A percentile compares a stretch with the other conserved stretches of the same genome.
phyloP scores from a whole-genome alignment of 2,888 invertebrate genomes.

The Sericinus montela region DNA sequence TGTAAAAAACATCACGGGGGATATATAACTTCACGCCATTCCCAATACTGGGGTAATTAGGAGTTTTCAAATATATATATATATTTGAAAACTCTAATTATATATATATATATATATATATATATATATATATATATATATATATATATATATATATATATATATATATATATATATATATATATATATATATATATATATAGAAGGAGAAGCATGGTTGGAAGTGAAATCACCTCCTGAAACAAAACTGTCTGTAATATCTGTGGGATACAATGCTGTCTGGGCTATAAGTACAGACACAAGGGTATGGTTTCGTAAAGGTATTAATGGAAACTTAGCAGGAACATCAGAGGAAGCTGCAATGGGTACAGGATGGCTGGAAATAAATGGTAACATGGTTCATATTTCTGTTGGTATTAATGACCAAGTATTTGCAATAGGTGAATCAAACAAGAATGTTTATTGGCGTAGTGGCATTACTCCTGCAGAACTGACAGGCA shows the following conservation, averaged over 20 bases:
- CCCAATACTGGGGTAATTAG: no score
- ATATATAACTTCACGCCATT: no score
- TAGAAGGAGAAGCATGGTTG: constrained; percentile 88
- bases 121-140: no score
- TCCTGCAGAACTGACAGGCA: constrained; percentile 88
- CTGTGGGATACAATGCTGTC: constrained; percentile 88
- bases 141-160: no score
- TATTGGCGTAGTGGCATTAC: constrained; percentile 90
- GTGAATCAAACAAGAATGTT: constrained; percentile 88
- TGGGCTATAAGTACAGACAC: constrained; percentile 92
- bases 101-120: no score
- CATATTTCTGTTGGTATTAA: constrained; percentile 91
- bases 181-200: no score
- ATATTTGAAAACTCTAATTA: no score
- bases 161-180: no score
- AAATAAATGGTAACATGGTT: constrained; percentile 92
- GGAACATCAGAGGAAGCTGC: constrained; percentile 87
- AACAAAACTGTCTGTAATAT: constrained; percentile 85
- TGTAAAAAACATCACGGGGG: no score
- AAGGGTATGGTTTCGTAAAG: constrained; percentile 92
- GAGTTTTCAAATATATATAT: no score
- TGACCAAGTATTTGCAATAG: constrained; percentile 94
- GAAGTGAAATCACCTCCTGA: constrained; percentile 86
- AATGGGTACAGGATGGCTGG: constrained; percentile 91
- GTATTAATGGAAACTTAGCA: constrained; percentile 83